Conservation (phyloP, 1,140 invertebrate species). For the Brachionus paranguensis region DNA sequence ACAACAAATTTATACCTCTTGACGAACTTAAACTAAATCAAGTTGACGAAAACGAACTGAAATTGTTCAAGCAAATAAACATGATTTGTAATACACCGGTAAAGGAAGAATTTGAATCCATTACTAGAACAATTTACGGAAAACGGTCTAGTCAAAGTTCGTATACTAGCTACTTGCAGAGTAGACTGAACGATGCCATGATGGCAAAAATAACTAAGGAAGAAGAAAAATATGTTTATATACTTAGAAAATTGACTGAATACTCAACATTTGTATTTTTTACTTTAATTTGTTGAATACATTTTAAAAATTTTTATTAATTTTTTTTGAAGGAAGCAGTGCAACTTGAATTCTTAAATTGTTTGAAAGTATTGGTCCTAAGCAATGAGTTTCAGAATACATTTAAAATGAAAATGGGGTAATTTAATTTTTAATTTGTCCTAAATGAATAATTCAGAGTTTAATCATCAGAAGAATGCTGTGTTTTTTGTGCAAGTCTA, state of each 20-base stretch:
- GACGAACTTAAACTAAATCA: conserved; percentile 32
- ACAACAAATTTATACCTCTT: conserved; percentile 21
- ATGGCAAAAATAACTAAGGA: conserved; percentile 30
- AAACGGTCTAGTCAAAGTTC: not conserved
- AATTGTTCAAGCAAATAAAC: conserved; percentile 21
- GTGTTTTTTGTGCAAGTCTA: conserved; percentile 23
- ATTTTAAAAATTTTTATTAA: too few relatives aligned
- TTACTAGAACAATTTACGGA: not conserved
- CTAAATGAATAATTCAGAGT: not conserved
- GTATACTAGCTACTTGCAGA: conserved; percentile 4
- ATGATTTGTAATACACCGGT: not conserved
- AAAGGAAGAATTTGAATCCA: not conserved
- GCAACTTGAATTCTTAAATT: not conserved
- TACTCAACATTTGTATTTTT: not conserved
- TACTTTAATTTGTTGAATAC: not conserved
- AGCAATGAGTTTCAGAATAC: not conserved
- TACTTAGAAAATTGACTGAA: not conserved
- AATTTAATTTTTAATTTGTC: not conserved
- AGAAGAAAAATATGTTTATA: conserved; percentile 39
- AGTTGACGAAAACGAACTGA: conserved; percentile 6
- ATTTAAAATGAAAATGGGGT: conserved; percentile 34
- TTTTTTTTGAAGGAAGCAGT: not conserved
- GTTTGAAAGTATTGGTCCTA: not conserved
- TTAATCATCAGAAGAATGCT: not conserved
- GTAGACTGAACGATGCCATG: not conserved